These are phyloP conservation scores for Hydra vulgaris DNA, from an alignment of 30 jellyfish, hydroid and myxozoan genomes.

Conservation along the genomic window DNA sequence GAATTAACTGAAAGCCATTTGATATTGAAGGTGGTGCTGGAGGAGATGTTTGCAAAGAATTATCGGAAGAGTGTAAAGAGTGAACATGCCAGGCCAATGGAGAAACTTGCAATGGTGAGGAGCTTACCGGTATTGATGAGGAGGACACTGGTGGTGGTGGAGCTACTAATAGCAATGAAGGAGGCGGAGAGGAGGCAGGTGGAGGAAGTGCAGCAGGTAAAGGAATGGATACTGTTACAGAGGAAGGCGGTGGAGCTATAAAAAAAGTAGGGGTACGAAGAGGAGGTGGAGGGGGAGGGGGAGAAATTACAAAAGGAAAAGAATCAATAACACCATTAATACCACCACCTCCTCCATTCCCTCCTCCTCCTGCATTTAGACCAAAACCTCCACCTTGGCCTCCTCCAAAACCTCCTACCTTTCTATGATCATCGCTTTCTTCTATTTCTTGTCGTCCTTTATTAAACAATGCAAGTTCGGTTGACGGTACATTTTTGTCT, in stretches of 20 bases:
- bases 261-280: constrained; percentile 24
- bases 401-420: constrained; percentile 6
- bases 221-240: constrained; percentile 9
- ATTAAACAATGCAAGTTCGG: background rate
- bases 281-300: constrained; percentile 38
- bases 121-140: background rate
- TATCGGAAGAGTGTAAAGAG: background rate
- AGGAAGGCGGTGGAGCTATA: constrained; percentile 32
- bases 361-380: constrained; percentile 1
- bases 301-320: constrained; percentile 24
- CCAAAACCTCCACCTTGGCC: constrained; percentile 5
- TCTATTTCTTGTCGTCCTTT: constrained; percentile 5
- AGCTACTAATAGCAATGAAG: background rate
- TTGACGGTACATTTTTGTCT: background rate
- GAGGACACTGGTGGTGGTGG: background rate
- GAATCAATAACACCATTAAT: constrained; percentile 16
- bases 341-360: constrained; percentile 2
- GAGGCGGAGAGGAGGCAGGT: constrained; percentile 18
- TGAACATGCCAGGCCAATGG: background rate
- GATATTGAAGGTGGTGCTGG: background rate
- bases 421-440: background rate
- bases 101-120: background rate
- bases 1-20: background rate
- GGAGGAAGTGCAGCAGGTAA: background rate
- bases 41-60: background rate